phyloP scores from a whole-genome alignment of 1,140 invertebrate genomes.

The Euwallacea similis region DNA sequence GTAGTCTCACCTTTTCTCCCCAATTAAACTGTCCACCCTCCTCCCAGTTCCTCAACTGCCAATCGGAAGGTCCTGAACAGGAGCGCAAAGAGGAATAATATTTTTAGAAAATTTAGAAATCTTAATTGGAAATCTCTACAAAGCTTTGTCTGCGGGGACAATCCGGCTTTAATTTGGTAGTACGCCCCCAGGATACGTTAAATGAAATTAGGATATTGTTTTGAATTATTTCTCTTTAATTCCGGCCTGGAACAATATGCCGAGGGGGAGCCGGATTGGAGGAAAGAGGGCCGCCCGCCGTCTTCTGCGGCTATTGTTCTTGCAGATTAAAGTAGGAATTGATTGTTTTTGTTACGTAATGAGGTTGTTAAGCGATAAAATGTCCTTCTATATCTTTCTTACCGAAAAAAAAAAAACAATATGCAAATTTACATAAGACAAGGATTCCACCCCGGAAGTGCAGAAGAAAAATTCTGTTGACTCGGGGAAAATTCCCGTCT shows the following conservation, averaged over 20 bases:
- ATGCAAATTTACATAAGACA: background rate
- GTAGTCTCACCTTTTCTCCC: too few species aligned
- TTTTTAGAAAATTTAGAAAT: conserved; percentile 31
- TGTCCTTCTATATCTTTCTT: too few species aligned
- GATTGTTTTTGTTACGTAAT: conserved; percentile 12
- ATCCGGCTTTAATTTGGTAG: conserved; percentile 19
- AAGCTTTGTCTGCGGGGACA: conserved; percentile 27
- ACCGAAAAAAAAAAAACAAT: too few species aligned
- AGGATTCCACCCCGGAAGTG: background rate
- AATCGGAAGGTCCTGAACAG: too few species aligned
- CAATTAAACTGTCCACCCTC: too few species aligned
- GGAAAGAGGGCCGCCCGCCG: background rate
- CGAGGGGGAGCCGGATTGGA: background rate
- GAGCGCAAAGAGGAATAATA: background rate
- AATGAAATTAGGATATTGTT: conserved; percentile 35
- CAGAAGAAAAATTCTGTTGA: conserved; percentile 25
- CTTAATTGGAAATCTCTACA: conserved; percentile 33
- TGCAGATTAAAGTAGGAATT: conserved; percentile 9
- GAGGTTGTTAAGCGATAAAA: background rate
- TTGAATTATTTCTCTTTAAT: conserved; percentile 31
- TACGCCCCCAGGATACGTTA: conserved; percentile 29
- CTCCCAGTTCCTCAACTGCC: too few species aligned
- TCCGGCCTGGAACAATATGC: conserved; percentile 2
- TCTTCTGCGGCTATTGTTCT: conserved; percentile 10
- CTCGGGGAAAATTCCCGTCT: conserved; percentile 12